Evolutionary conservation across 2,888 invertebrate genomes (phyloP), one percentile per base, ranked within the genome.

Genomic region (Seira musarum): DNA sequence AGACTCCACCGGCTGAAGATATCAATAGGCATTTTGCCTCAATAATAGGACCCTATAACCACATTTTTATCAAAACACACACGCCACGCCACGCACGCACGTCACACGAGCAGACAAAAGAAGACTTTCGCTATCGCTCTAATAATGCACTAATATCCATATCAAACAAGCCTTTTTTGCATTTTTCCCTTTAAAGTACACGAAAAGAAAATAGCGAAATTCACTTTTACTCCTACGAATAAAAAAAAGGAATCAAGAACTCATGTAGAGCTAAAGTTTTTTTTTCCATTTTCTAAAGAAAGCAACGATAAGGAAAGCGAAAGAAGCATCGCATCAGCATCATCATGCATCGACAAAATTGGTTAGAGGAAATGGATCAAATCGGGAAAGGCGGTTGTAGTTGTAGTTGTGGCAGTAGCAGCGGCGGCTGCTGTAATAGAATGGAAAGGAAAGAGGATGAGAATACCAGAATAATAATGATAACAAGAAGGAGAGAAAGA

Each of bases 91-190:
- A n/a, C n/a, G n/a, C n/a, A n/a, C n/a, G n/a, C n/a, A n/a, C n/a
- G n/a, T n/a, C n/a, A n/a, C n/a, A n/a, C n/a, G n/a, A n/a, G n/a
- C n/a, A n/a, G n/a, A n/a, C n/a, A n/a, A n/a, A n/a, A n/a, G n/a
- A n/a, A 40, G 40, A 40, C 40, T 40, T 40, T 40, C 40, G 13
- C n/a, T n/a, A n/a, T n/a, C 40, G 40, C 13, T 8, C 6, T 40
- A 40, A 40, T 40, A 40, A 72, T 71, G 70, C 65, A 77, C 71
- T 71, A 79, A 72, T 79, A 80, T 80, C 74, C 80, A 80, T 80
- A 80, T 80, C 80, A 80, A 79, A 69, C 80, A 64, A 67, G 69
- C 73, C 80, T 80, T 40, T 40, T 80, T 80, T 80, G 80, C 80
- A 80, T 80, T 49, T 71, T n/a, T 60, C 30, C 46, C 22, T 15